A percentile compares a stretch with the other conserved stretches of the same genome.
These are phyloP conservation scores for Oscheius onirici DNA, from an alignment of 2,888 invertebrate species.

Conservation along the genomic window DNA sequence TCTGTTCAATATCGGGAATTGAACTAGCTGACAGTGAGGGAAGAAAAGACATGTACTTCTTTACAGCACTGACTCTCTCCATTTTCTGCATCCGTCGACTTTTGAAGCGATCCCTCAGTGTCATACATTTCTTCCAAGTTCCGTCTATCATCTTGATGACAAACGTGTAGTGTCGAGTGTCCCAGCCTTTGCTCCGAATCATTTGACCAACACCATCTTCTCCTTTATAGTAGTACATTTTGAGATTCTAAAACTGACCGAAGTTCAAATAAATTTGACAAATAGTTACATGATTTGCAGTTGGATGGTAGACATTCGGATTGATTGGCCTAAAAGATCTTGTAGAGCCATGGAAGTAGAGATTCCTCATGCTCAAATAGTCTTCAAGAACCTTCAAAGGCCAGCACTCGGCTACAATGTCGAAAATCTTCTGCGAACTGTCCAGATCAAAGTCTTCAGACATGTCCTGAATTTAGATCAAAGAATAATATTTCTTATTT, in stretches of 20 bases:
- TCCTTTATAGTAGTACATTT: not conserved
- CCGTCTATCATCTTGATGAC: constrained; percentile 2
- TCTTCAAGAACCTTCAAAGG: not conserved
- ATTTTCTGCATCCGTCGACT: not conserved
- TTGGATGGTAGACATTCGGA: not conserved
- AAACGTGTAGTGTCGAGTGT: not conserved
- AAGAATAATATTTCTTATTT: too few relatives aligned
- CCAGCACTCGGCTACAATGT: not conserved
- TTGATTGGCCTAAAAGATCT: not conserved
- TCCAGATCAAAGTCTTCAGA: not conserved
- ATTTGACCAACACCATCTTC: not conserved
- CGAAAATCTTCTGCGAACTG: not conserved
- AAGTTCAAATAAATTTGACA: not conserved
- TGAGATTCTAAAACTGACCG: not conserved
- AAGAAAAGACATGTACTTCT: not conserved
- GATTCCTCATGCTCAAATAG: not conserved
- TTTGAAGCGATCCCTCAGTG: not conserved
- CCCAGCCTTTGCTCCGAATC: not conserved
- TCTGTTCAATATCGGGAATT: not conserved
- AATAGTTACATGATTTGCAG: not conserved
- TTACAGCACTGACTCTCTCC: not conserved
- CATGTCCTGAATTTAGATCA: too few relatives aligned
- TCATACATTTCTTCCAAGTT: constrained; percentile 2
- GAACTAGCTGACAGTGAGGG: not conserved
- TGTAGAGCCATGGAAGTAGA: not conserved